Conservation (phyloP, 1,140 invertebrate species). For the Drosophila micromelanica region DNA sequence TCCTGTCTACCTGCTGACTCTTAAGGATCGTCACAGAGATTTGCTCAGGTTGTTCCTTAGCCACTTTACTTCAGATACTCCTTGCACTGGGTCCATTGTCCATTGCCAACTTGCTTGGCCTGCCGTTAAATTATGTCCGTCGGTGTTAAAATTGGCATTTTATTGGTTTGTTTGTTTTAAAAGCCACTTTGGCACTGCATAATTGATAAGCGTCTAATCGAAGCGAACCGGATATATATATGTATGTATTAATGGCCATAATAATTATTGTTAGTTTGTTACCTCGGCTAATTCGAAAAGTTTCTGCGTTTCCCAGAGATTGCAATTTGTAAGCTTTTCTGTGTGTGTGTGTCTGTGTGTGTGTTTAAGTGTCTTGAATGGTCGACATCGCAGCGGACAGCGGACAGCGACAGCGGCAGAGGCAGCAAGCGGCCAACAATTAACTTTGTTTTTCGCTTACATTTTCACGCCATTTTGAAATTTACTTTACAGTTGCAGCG, state of each 20-base stretch:
- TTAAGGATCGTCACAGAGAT: no score
- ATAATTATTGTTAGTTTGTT: constrained; percentile 31
- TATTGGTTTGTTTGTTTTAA: not conserved
- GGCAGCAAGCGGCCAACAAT: constrained; percentile 54
- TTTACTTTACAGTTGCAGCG: constrained; percentile 37
- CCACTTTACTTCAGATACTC: no score
- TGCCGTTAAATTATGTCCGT: no score
- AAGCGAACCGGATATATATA: not conserved
- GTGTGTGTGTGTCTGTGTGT: constrained; percentile 19
- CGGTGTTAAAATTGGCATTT: no score
- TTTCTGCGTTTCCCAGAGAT: constrained; percentile 62
- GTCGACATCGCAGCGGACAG: not conserved
- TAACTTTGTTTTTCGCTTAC: constrained; percentile 78
- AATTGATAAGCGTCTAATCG: not conserved
- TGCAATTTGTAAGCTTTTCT: constrained; percentile 72
- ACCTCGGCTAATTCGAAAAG: constrained; percentile 56
- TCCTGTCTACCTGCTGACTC: no score
- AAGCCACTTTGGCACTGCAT: not conserved
- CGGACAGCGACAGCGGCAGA: constrained; percentile 10
- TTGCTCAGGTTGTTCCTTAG: no score
- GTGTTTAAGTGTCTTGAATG: constrained; percentile 16
- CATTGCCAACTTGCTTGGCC: no score
- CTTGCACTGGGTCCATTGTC: no score
- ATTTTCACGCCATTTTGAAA: constrained; percentile 77
- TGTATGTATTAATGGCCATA: not conserved